Base-by-base conservation (phyloP, 2,888 invertebrate species). In the Bhutanitis thaidina region DNA sequence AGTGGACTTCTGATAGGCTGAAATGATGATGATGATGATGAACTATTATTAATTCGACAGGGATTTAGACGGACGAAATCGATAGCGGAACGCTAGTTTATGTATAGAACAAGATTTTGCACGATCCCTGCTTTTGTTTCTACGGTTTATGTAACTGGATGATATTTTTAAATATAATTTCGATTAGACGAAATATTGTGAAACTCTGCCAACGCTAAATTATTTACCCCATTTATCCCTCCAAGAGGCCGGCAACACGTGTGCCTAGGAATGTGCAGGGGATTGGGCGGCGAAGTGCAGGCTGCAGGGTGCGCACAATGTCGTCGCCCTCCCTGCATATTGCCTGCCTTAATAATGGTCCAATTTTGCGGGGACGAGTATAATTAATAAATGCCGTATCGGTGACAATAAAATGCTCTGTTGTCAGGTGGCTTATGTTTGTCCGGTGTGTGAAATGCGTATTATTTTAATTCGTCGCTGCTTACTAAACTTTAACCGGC, bases 181-280 rank as follows among this genome's bases (percentile, higher is more conserved):
- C 8, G 1, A 27, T 4, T 8, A 8, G 27, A 27, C 34, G 54
- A 55, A 34, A 39, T 34, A 50, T 39, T 20, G 16, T 27, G 48
- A 49, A 44, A 43, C 41, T 49, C 15, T n/a, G 53, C 55, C 58
- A 53, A 56, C 60, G 61, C 61, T 56, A 62, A 62, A 58, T 60
- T 66, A 65, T 65, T 66, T 62, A 65, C 58, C 59, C 61, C 58
- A 54, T 58, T 49, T 55, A 55, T 58, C 62, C 64, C 57, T 49
- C 41, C 36, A 55, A 57, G 61, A 60, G 54, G 57, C 51, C 56
- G 54, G 65, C 58, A 74, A 69, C 86, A 86, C 86, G 86, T 86
- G 85, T 78, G 74, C 75, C 68, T 15, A 54, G 81, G 81, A 81
- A 80, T 82, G 81, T 67, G 65, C 55, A 59, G 66, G 58, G 60